Evolutionary conservation across 2,797 vertebrate genomes (phyloP).

Genomic region (Carcharodon carcharias): DNA sequence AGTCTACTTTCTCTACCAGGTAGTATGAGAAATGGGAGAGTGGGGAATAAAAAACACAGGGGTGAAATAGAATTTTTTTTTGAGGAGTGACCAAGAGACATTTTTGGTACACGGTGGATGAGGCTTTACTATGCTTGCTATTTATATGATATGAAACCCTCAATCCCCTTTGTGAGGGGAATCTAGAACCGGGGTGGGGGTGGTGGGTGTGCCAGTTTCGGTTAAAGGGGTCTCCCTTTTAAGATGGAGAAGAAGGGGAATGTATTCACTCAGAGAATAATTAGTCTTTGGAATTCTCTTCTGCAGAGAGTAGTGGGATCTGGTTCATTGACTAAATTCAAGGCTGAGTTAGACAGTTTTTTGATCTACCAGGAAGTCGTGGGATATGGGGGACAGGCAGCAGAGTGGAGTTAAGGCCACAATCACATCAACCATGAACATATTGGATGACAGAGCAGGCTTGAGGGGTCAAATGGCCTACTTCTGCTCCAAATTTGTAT

Average conservation of each 20-base stretch:
- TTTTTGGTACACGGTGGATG: background rate
- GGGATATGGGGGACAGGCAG: no score
- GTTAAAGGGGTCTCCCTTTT: no score
- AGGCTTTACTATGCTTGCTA: background rate
- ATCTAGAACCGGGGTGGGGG: background rate
- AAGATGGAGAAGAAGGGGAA: background rate
- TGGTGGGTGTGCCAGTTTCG: no score
- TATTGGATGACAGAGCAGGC: background rate
- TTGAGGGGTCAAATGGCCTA: background rate
- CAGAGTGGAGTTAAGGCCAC: no score
- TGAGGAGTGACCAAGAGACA: background rate
- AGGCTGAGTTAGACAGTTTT: no score
- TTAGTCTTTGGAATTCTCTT: background rate
- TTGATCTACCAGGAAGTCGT: no score
- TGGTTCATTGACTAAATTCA: no score
- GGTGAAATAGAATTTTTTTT: background rate
- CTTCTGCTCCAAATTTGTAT: background rate
- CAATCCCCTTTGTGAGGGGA: background rate
- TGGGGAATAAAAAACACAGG: background rate
- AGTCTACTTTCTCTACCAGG: background rate
- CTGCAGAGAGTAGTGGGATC: no score
- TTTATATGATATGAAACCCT: background rate
- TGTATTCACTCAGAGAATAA: background rate
- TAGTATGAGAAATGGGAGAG: background rate
- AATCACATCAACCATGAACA: background rate